A percentile compares a stretch with the other conserved stretches of the same genome.
These are phyloP conservation scores for Boleophthalmus pectinirostris DNA, from an alignment of 2,113 vertebrate species.

Conservation along the genomic window DNA sequence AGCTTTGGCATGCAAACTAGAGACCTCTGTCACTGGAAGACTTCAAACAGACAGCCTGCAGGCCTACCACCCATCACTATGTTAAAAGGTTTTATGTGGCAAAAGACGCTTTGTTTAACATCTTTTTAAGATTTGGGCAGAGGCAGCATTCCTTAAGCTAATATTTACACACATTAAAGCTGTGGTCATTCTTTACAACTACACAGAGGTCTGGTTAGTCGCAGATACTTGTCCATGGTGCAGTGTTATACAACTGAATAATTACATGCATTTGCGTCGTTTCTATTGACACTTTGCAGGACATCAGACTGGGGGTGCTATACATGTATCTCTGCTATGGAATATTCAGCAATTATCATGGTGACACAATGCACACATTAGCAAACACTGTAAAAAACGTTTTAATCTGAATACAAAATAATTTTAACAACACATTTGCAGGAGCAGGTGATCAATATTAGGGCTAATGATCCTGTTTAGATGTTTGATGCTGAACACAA, in stretches of 20 bases:
- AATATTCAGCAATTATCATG: too few species aligned
- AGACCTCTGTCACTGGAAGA: slow-evolving; percentile 25
- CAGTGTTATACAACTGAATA: not conserved
- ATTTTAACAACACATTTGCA: too few species aligned
- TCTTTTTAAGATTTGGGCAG: not conserved
- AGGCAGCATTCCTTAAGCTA: not conserved
- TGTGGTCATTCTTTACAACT: not conserved
- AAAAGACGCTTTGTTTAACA: not conserved
- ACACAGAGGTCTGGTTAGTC: not conserved
- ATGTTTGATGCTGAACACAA: too few species aligned
- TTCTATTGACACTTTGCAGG: too few species aligned
- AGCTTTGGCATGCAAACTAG: slow-evolving; percentile 26
- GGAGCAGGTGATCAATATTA: too few species aligned
- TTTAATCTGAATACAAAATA: too few species aligned
- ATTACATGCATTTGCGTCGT: not conserved
- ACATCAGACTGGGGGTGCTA: too few species aligned
- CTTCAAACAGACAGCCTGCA: slow-evolving; percentile 32
- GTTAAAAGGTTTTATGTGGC: not conserved
- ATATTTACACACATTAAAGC: not conserved
- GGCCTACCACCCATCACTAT: not conserved
- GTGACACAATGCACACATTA: too few species aligned
- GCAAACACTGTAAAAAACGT: too few species aligned
- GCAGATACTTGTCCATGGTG: not conserved
- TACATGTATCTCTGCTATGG: too few species aligned
- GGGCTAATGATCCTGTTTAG: too few species aligned